Conservation (phyloP, 2,888 invertebrate species). For the Leptopilina myrica region DNA sequence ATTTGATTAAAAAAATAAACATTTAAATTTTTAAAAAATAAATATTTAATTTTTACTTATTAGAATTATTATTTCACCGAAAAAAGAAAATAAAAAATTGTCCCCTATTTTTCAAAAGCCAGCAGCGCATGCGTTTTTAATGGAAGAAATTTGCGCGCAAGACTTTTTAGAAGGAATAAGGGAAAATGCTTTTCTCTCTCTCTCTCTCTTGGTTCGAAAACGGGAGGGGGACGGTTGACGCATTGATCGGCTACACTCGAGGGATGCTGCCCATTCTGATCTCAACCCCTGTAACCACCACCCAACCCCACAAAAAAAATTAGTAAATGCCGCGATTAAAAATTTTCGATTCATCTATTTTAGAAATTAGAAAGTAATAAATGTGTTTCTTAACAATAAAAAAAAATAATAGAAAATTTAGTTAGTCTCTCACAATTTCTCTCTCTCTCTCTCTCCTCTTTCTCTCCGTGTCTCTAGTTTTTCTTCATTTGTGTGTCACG, state of each 20-base stretch:
- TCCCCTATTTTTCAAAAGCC: too few species aligned
- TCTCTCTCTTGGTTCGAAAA: too few species aligned
- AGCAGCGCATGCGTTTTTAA: constrained; percentile 16
- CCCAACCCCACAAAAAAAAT: constrained; percentile 45
- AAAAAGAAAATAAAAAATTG: too few species aligned
- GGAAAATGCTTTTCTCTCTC: not conserved
- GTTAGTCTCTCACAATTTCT: not conserved
- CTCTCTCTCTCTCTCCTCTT: too few species aligned
- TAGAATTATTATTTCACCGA: too few species aligned
- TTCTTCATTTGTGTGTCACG: not conserved
- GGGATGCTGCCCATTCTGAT: constrained; percentile 61
- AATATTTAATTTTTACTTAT: too few species aligned
- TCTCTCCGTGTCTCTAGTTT: not conserved
- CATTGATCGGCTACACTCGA: constrained; percentile 60
- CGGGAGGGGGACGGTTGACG: constrained; percentile 32
- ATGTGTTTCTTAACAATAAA: constrained; percentile 43
- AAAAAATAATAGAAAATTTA: not conserved
- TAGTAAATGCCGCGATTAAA: constrained; percentile 62
- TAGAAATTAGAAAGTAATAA: constrained; percentile 41
- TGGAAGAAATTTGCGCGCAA: constrained; percentile 32
- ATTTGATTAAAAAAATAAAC: too few species aligned
- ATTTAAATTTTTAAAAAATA: too few species aligned
- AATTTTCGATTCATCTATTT: constrained; percentile 49
- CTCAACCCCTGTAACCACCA: constrained; percentile 61
- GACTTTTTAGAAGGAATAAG: not conserved